phyloP scores from a whole-genome alignment of 2,888 invertebrate genomes.

The Drosophila mercatorum region DNA sequence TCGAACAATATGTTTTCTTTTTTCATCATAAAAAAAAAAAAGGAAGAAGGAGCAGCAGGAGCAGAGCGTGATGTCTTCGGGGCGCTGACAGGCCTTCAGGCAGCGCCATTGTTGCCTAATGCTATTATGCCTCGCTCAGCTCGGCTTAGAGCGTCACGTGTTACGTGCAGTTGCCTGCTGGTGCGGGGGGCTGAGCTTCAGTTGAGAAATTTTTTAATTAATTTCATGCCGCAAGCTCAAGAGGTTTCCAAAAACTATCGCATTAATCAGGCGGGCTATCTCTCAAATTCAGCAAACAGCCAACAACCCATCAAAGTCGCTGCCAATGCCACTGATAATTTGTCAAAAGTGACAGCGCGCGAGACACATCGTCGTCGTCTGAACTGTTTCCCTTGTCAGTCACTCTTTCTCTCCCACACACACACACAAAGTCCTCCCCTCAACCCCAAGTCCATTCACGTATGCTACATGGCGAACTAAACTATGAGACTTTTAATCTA shows the following conservation, averaged over 20 bases:
- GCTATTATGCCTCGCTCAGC: conserved; percentile 35
- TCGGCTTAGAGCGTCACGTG: conserved; percentile 28
- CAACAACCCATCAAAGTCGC: conserved; percentile 77
- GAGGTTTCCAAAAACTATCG: conserved; percentile 70
- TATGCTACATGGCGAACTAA: conserved; percentile 43
- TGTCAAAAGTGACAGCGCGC: conserved; percentile 80
- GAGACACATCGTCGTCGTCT: conserved; percentile 43
- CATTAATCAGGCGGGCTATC: conserved; percentile 72
- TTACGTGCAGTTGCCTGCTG: background rate
- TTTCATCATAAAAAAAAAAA: conserved; percentile 30
- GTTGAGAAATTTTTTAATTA: conserved; percentile 56
- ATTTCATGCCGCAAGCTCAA: conserved; percentile 65
- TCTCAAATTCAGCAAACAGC: conserved; percentile 52
- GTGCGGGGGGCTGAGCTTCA: background rate
- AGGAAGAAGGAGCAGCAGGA: conserved; percentile 2
- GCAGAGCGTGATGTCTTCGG: background rate
- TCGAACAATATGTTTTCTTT: conserved; percentile 42
- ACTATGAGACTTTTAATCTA: conserved; percentile 74
- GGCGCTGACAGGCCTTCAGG: conserved; percentile 46
- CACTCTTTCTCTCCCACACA: conserved; percentile 19
- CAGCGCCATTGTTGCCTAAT: conserved; percentile 30
- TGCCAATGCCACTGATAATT: conserved; percentile 79
- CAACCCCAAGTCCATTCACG: conserved; percentile 14
- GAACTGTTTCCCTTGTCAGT: conserved; percentile 53
- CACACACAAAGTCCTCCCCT: background rate